Evolutionary conservation across 92 coral and sea anemone species (phyloP), one percentile per base, ranked within the genome.

Genomic region (Galaxea fascicularis): DNA sequence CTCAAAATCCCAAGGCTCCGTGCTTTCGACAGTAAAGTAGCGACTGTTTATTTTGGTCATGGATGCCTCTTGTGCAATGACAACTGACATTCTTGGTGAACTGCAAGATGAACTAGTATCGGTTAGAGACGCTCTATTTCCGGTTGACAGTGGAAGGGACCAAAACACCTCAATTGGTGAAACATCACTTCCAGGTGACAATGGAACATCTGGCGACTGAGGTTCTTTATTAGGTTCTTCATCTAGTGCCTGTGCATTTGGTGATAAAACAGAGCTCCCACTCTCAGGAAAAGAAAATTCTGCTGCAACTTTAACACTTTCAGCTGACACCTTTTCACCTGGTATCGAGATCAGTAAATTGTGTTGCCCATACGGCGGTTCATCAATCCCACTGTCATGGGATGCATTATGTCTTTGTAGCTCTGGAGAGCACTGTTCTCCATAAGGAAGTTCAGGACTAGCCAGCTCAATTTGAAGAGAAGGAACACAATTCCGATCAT

Each of bases 1-100:
- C 53, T 89, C 94, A 25, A 59, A 46, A 11, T 79, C 92, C 63
- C 85, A 88, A 15, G 92, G 86, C 15, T 88, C 93, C 59, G 89
- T 92, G 44, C 93, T 94, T 74, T 94, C 98, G 1, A 94, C 93
- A 4, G 98, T 92, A 53, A 94, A 94, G 60, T 70, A 94, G 17
- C 98, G 76, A 60, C 98, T 94, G 80, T 94, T 94, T 9, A 94
- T 90, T 82, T 94, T 94, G 44, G 98, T 94, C 8, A 91, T 77
- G 0, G 98, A 89, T 14, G 95, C 88, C 63, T 94, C 98, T 66
- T 94, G 98, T 44, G 98, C 93, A 25, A 94, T 92, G 39, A 94
- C 73, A n/a, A 94, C 91, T 0, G 98, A 94, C 94, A 94, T 94
- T 89, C 95, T 83, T 0, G 98, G 94, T 46, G 95, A 73, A 53